Evolutionary conservation across 2,888 invertebrate genomes (phyloP).

Genomic region (Hemaris fuciformis): DNA sequence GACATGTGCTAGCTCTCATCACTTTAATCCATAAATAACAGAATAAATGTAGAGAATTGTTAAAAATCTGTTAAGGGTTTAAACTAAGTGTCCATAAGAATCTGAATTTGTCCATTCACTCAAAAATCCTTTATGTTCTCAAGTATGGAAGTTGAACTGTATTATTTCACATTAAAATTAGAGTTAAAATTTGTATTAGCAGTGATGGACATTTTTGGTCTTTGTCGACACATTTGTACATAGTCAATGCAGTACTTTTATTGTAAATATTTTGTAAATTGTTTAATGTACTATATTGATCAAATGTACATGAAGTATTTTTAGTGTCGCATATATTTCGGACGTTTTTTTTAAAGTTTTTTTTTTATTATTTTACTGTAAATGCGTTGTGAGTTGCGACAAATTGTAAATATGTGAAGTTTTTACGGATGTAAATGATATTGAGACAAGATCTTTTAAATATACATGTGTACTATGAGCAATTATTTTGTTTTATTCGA

Average conservation of each 20-base stretch:
- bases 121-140: neutral
- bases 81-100: neutral
- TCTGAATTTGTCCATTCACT: neutral
- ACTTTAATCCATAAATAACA: neutral
- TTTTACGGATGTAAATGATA: conserved; percentile 66
- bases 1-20: neutral
- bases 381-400: conserved; percentile 55
- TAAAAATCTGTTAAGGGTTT: neutral
- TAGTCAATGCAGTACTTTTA: conserved; percentile 36
- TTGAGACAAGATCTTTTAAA: conserved; percentile 72
- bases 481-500: conserved; percentile 37
- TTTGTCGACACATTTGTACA: conserved; percentile 15
- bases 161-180: neutral
- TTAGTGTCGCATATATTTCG: conserved; percentile 11
- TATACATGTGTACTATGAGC: conserved; percentile 63
- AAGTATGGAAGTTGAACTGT: neutral
- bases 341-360: conserved; percentile 40
- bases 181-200: neutral
- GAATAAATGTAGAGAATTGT: neutral
- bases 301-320: conserved; percentile 30
- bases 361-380: conserved; percentile 54
- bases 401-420: conserved; percentile 62
- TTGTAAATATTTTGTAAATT: conserved; percentile 35
- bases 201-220: conserved; percentile 11
- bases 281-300: conserved; percentile 39